Conservation (phyloP, 2,113 vertebrate species). For the Callipepla californica region DNA sequence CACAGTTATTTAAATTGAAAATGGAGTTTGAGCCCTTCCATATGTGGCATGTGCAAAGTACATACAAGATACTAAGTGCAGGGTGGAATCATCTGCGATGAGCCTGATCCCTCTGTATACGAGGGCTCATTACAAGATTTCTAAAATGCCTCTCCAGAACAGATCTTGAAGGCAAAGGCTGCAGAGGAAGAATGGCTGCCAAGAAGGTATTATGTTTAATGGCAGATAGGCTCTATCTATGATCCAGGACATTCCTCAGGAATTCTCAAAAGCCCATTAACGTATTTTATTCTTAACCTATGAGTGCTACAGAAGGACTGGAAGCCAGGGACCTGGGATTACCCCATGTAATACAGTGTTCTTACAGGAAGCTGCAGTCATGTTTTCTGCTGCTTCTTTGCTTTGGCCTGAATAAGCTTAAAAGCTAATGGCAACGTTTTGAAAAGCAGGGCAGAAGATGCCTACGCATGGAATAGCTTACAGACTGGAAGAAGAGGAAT, state of each 20-base stretch:
- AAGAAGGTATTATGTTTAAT: background rate
- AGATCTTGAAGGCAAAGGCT: background rate
- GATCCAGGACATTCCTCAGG: background rate
- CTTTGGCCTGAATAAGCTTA: slow-evolving; percentile 2
- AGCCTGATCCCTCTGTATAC: background rate
- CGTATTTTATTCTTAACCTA: slow-evolving; percentile 31
- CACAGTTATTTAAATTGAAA: slow-evolving; percentile 33
- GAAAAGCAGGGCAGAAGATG: background rate
- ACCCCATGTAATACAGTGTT: background rate
- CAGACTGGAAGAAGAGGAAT: slow-evolving; percentile 2
- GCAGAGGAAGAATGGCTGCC: background rate
- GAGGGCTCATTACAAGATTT: background rate
- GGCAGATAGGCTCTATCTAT: background rate
- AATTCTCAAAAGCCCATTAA: slow-evolving; percentile 44
- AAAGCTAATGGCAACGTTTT: background rate
- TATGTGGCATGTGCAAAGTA: background rate
- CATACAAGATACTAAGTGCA: background rate
- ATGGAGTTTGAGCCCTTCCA: slow-evolving; percentile 22
- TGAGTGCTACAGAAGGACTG: slow-evolving; percentile 12
- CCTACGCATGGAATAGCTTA: background rate
- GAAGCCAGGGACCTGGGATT: slow-evolving; percentile 22
- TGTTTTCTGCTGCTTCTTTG: background rate
- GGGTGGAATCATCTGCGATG: background rate
- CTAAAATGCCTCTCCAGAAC: background rate
- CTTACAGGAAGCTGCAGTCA: background rate